Base-by-base conservation (phyloP, 2,113 vertebrate species). In the Tragelaphus scriptus region DNA sequence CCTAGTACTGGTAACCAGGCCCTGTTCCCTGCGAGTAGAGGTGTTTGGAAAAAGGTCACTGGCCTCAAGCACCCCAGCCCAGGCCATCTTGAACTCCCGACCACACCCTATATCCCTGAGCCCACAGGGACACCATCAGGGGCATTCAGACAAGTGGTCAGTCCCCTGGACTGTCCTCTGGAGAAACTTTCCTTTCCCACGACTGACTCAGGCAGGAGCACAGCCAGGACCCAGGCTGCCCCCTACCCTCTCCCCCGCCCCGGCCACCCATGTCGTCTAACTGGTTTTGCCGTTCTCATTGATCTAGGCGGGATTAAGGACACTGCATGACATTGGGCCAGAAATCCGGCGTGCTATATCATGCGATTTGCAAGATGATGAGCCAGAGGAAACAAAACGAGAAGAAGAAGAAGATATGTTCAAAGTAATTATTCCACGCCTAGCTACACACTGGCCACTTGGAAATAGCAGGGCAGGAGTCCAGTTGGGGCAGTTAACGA, bases 301-400 rank as follows among this genome's bases (percentile, higher is more conserved):
- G 98, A 99, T 99, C 98, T 99, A 99, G 99, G 99, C 99, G 97
- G 99, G 99, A 98, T 99, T 99, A 98, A 99, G 99, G 98, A 99
- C 99, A 84, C 99, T 99, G 98, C 99, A 99, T 99, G 99, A 99
- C 99, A 99, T 99, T 98, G 99, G 99, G 98, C 99, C 99, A 93
- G 99, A 99, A 99, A 99, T 99, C 98, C 99, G 99, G 95, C 99
- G 99, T 98, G 99, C 99, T 98, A 99, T 99, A 99, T 99, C 99
- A 98, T 99, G 99, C 99, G 99, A 99, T 99, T 99, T 99, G 98
- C 99, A 99, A 98, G 99, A 99, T 98, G 99, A 99, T 98, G 99
- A 99, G 98, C 99, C 99, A 93, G 99, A 99, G 99, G 99, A 99
- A 99, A 99, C 99, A 99, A 99, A 99, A 98, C 99, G 99, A 98